phyloP scores from a whole-genome alignment of 92 coral and sea anemone genomes.

The Epizoanthus rinbou region DNA sequence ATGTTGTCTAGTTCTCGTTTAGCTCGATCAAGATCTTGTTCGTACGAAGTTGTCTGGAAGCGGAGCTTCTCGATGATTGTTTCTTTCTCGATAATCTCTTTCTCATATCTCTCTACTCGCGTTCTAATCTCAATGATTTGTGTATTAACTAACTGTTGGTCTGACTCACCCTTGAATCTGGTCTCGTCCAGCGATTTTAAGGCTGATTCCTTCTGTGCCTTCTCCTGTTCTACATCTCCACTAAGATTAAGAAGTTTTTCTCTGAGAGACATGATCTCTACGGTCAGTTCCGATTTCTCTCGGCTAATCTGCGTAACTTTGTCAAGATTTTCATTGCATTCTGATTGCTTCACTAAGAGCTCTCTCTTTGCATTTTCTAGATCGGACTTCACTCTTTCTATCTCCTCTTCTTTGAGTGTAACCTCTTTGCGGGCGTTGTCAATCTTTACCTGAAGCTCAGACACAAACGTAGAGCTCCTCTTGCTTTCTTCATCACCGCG shows the following conservation, averaged over 20 bases:
- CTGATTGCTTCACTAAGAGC: constrained; percentile 80
- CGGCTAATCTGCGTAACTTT: constrained; percentile 78
- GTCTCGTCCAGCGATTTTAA: constrained; percentile 61
- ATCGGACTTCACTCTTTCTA: constrained; percentile 80
- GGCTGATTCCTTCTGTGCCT: constrained; percentile 58
- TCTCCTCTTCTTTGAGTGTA: constrained; percentile 79
- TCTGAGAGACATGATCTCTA: constrained; percentile 85
- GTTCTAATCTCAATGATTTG: constrained; percentile 73
- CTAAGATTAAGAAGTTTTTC: constrained; percentile 75
- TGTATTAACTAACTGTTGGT: constrained; percentile 59
- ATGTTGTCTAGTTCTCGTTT: constrained; percentile 80
- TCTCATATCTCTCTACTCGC: constrained; percentile 76
- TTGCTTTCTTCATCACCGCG: constrained; percentile 71
- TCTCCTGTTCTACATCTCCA: constrained; percentile 77
- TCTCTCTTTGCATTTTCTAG: constrained; percentile 77
- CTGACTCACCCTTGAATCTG: constrained; percentile 69
- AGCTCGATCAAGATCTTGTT: constrained; percentile 76
- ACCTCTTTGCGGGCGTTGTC: constrained; percentile 86
- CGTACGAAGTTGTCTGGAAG: constrained; percentile 75
- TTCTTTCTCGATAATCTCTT: constrained; percentile 80
- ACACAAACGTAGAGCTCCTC: constrained; percentile 65
- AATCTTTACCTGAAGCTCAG: constrained; percentile 74
- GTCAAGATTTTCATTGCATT: constrained; percentile 71
- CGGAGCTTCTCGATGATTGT: constrained; percentile 82
- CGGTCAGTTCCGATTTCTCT: constrained; percentile 90